These are phyloP conservation scores for Anneissia japonica DNA, from an alignment of 35 echinoderm and acorn worm genomes.

Conservation along the genomic window DNA sequence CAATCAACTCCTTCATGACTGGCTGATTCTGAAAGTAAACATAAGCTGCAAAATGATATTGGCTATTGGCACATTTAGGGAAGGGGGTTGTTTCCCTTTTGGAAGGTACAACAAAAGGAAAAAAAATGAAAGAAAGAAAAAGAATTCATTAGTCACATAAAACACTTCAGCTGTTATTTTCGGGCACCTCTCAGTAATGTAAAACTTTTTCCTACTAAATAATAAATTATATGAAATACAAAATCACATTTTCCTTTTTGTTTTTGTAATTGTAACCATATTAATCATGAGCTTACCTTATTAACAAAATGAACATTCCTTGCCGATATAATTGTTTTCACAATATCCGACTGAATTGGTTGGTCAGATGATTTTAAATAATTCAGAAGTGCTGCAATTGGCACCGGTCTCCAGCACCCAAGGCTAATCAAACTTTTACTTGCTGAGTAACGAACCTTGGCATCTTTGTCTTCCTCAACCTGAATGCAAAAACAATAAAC, in stretches of 20 bases:
- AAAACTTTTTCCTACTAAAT: too few relatives aligned
- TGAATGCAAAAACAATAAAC: background rate
- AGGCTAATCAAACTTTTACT: slow-evolving; percentile 70
- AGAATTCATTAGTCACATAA: background rate
- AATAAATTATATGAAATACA: too few relatives aligned
- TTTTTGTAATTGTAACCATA: too few relatives aligned
- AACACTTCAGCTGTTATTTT: too few relatives aligned
- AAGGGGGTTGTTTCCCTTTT: too few relatives aligned
- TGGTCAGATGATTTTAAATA: slow-evolving; percentile 43
- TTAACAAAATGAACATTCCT: slow-evolving; percentile 51
- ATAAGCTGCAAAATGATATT: too few relatives aligned
- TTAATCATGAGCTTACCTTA: slow-evolving; percentile 49
- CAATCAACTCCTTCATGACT: slow-evolving; percentile 37
- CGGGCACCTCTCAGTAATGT: too few relatives aligned
- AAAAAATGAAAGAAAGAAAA: background rate
- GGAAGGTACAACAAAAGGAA: background rate
- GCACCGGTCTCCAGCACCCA: slow-evolving; percentile 51
- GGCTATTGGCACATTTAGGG: too few relatives aligned
- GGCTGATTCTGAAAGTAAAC: slow-evolving; percentile 52
- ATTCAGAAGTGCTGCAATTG: slow-evolving; percentile 47
- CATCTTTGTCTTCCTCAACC: slow-evolving; percentile 64
- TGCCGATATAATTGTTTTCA: slow-evolving; percentile 71
- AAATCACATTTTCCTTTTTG: too few relatives aligned
- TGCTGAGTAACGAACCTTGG: slow-evolving; percentile 62
- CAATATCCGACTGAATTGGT: slow-evolving; percentile 42